A percentile compares a stretch with the other conserved stretches of the same genome.
Conservation (phyloP, 2,113 vertebrate genomes). For the Ptilorrhoa leucosticta region DNA sequence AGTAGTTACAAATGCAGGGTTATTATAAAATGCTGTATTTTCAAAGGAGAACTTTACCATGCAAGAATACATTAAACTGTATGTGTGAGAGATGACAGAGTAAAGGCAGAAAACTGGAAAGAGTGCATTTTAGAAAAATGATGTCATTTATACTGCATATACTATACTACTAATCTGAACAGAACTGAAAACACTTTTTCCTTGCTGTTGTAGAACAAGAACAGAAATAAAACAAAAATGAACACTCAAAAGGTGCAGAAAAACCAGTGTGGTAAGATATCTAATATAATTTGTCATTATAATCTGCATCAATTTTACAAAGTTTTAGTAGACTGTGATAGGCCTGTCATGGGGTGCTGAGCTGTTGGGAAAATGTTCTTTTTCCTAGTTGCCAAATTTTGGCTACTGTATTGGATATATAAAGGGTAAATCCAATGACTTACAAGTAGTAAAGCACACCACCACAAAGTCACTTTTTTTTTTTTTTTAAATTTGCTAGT, state of each 20-base stretch:
- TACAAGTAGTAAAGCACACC: background rate
- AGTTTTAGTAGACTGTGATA: background rate
- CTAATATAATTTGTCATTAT: background rate
- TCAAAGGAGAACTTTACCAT: background rate
- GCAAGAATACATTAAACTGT: background rate
- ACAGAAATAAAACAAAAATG: constrained; percentile 46
- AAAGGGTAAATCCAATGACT: background rate
- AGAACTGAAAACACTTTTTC: background rate
- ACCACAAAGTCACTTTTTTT: background rate
- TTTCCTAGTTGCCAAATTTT: background rate
- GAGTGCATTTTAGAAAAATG: background rate
- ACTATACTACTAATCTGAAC: background rate
- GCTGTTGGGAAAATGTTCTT: background rate
- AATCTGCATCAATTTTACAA: background rate
- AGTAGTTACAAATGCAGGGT: background rate
- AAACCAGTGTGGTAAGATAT: constrained; percentile 65
- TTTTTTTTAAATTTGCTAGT: background rate
- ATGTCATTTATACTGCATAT: background rate
- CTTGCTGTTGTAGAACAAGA: constrained; percentile 43
- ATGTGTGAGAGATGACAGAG: background rate
- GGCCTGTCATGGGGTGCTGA: background rate
- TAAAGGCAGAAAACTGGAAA: background rate
- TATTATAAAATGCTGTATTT: background rate
- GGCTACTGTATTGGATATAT: background rate
- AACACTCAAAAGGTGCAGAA: constrained; percentile 47